phyloP scores from a whole-genome alignment of 53 echinoderm and acorn worm species.

The Antedon mediterranea region DNA sequence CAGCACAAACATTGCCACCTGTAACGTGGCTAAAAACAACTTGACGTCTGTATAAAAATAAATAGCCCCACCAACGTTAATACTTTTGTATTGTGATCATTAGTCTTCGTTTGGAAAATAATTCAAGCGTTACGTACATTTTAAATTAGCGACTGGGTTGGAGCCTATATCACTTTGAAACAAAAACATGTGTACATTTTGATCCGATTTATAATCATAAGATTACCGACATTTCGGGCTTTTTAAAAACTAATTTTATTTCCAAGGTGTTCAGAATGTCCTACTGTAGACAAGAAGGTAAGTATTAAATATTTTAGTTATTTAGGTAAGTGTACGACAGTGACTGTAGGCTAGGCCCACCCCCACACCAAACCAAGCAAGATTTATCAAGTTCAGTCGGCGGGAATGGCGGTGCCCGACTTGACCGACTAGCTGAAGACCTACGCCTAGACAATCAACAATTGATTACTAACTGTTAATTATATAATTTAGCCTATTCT shows the following conservation, averaged over 20 bases:
- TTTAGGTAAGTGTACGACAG: background rate
- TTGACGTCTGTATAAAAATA: background rate
- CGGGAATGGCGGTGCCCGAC: no score
- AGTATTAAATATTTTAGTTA: background rate
- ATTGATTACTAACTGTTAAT: no score
- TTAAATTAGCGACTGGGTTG: background rate
- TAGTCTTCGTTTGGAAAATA: no score
- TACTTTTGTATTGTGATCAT: background rate
- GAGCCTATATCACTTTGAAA: background rate
- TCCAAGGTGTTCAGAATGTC: background rate
- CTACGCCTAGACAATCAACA: no score
- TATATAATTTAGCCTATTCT: no score
- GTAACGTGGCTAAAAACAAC: background rate
- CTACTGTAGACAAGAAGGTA: slow-evolving; percentile 9
- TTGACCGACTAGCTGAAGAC: no score
- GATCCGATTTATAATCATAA: no score
- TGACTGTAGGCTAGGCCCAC: background rate
- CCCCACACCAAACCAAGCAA: no score
- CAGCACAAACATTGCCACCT: no score
- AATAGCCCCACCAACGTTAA: background rate
- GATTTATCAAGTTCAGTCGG: no score
- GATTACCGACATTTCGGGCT: no score
- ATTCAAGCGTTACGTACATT: background rate
- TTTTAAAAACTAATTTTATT: no score
- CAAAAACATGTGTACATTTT: background rate